These are phyloP conservation scores for Poeciliopsis turrubarensis DNA, from an alignment of 2,113 vertebrate species.

Conservation along the genomic window DNA sequence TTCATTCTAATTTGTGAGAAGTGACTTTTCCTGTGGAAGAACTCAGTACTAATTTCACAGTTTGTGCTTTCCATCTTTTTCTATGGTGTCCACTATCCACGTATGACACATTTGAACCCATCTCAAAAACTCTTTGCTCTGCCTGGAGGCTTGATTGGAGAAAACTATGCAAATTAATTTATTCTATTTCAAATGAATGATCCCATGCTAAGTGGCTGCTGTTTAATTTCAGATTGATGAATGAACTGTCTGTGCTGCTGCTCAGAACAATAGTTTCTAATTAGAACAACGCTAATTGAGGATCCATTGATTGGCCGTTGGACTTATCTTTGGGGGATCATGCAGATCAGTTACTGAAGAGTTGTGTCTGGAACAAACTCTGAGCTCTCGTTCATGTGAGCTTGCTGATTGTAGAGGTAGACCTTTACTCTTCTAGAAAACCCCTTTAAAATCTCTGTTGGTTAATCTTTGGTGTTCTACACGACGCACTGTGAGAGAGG, in stretches of 20 bases:
- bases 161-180: conserved; percentile 62
- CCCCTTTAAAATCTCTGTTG: not conserved
- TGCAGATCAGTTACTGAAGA: conserved; percentile 29
- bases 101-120: conserved; percentile 28
- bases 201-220: conserved; percentile 69
- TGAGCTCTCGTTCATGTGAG: not conserved
- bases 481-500: not conserved
- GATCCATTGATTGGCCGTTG: conserved; percentile 61
- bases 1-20: conserved; percentile 65
- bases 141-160: conserved; percentile 40
- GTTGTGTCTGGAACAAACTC: conserved; percentile 12
- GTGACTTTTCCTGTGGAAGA: conserved; percentile 52
- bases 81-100: conserved; percentile 2
- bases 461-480: not conserved
- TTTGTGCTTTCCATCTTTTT: conserved; percentile 40
- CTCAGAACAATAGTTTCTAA: conserved; percentile 72
- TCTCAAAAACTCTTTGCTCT: conserved; percentile 14
- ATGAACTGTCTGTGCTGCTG: conserved; percentile 52
- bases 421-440: not conserved
- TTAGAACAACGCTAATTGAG: conserved; percentile 68
- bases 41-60: conserved; percentile 56
- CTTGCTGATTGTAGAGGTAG: conserved; percentile 5
- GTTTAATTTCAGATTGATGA: conserved; percentile 77
- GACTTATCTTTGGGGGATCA: conserved; percentile 30
- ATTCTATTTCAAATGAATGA: conserved; percentile 71